These are phyloP conservation scores for Anadara kagoshimensis DNA, from an alignment of 1,140 invertebrate genomes.

Conservation along the genomic window DNA sequence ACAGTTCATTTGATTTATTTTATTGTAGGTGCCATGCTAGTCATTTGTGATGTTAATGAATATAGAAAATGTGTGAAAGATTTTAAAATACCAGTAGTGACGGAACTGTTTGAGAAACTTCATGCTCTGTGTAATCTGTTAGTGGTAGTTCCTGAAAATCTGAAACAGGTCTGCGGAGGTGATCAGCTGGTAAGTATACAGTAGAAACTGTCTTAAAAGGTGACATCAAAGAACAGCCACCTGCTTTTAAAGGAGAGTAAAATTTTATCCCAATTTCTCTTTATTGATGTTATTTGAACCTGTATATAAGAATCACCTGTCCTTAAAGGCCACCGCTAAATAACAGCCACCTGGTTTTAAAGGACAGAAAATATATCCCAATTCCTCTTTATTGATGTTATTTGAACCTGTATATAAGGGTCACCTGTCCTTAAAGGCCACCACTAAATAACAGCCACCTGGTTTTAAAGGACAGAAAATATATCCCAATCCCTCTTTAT, in stretches of 20 bases:
- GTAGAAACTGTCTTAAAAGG: neutral
- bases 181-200: conserved; percentile 93
- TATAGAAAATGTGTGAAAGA: conserved; percentile 86
- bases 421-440: too few species aligned
- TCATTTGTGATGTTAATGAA: conserved; percentile 98
- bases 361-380: too few species aligned
- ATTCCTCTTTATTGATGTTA: too few species aligned
- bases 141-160: conserved; percentile 95
- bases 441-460: too few species aligned
- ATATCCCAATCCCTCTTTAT: too few species aligned
- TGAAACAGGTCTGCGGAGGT: conserved; percentile 94
- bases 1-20: conserved; percentile 1
- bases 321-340: too few species aligned
- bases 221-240: neutral
- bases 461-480: too few species aligned
- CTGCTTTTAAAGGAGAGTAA: neutral
- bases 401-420: too few species aligned
- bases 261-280: neutral
- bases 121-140: conserved; percentile 97
- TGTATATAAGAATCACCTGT: too few species aligned
- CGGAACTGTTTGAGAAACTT: conserved; percentile 92
- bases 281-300: too few species aligned
- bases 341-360: too few species aligned
- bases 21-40: conserved; percentile 91
- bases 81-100: conserved; percentile 85